These are phyloP conservation scores for Burhinus oedicnemus DNA, from an alignment of 2,113 vertebrate genomes.

Conservation along the genomic window DNA sequence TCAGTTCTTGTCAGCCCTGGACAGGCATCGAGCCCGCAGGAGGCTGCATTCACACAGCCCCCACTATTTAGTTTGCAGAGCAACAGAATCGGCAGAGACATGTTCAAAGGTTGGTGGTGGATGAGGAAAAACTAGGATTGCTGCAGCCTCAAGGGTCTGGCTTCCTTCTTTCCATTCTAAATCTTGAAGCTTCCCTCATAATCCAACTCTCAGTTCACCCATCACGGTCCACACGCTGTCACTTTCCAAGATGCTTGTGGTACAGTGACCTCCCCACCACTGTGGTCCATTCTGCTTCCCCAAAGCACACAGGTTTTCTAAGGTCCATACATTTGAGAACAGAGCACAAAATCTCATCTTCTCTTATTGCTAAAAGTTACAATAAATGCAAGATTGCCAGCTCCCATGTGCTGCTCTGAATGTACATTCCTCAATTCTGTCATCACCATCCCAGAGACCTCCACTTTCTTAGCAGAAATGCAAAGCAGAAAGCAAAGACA, in stretches of 20 bases:
- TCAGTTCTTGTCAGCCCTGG: background rate
- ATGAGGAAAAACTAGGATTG: background rate
- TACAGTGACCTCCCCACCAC: background rate
- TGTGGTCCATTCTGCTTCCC: background rate
- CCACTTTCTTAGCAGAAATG: background rate
- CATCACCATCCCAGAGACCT: background rate
- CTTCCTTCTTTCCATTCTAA: background rate
- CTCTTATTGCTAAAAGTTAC: background rate
- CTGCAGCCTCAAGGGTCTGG: background rate
- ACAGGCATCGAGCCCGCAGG: background rate
- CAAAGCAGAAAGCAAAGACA: background rate
- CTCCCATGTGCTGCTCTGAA: background rate
- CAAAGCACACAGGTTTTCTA: background rate
- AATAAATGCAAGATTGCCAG: background rate
- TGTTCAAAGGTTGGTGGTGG: background rate
- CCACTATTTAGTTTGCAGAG: background rate
- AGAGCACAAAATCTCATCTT: background rate
- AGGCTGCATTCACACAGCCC: background rate
- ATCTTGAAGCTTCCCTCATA: background rate
- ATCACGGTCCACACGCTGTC: background rate
- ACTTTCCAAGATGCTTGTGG: background rate
- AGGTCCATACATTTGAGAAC: background rate
- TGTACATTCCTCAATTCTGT: background rate
- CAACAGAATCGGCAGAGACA: background rate
- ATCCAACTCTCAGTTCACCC: background rate